A percentile compares a stretch with the other conserved stretches of the same genome.
Evolutionary conservation across 1,140 invertebrate genomes (phyloP).

Genomic region (Apis cerana): DNA sequence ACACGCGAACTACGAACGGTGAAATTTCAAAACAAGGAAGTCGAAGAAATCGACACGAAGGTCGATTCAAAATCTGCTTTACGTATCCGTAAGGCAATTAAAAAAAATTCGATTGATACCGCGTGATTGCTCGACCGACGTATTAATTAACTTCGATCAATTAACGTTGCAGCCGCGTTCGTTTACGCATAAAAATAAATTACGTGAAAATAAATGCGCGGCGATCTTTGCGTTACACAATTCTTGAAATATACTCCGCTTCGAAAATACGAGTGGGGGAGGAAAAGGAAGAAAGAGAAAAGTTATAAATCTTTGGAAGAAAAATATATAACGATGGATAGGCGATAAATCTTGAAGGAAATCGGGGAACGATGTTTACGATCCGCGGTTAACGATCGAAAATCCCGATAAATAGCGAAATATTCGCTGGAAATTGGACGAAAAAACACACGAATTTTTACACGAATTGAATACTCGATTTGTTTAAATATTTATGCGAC

Average conservation of each 20-base stretch:
- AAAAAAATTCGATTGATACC: background rate
- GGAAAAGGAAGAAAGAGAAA: no score
- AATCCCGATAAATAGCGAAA: slow-evolving; percentile 1
- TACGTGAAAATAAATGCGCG: no score
- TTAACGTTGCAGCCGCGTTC: slow-evolving; percentile 60
- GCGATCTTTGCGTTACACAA: background rate
- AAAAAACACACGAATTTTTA: no score
- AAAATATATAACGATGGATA: background rate
- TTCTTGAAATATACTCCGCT: background rate
- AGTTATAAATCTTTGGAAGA: background rate
- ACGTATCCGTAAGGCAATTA: background rate
- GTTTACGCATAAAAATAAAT: slow-evolving; percentile 41
- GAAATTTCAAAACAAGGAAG: slow-evolving; percentile 37
- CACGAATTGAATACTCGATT: no score
- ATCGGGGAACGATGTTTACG: background rate
- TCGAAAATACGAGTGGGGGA: background rate
- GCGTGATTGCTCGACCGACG: slow-evolving; percentile 19
- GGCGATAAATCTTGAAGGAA: background rate
- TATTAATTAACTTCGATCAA: slow-evolving; percentile 69
- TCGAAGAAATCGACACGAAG: background rate
- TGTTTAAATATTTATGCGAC: no score
- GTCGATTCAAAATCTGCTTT: slow-evolving; percentile 17
- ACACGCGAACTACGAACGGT: background rate
- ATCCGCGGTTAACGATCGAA: background rate
- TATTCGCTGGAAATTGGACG: no score